Evolutionary conservation across 2,113 vertebrate species (phyloP).

Genomic region (Lanius ludovicianus): DNA sequence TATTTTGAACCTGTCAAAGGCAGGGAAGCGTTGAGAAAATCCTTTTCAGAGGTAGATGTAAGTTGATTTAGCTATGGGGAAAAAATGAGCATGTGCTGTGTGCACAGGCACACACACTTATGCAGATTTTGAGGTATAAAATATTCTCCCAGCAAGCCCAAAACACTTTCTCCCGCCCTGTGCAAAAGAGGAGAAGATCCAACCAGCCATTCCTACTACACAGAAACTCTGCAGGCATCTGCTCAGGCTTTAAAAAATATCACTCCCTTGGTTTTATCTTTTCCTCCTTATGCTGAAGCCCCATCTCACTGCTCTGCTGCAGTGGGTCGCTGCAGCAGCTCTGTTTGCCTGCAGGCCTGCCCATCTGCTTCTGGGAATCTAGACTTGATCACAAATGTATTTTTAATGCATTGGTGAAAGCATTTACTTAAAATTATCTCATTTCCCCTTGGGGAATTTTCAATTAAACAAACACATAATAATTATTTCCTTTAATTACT

Average conservation of each 20-base stretch:
- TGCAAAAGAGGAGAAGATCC: background rate
- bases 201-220: background rate
- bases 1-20: background rate
- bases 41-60: background rate
- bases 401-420: slow-evolving; percentile 42
- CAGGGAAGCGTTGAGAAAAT: background rate
- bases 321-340: background rate
- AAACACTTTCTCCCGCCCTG: background rate
- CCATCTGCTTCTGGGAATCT: slow-evolving; percentile 46
- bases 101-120: background rate
- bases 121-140: background rate
- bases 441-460: slow-evolving; percentile 5
- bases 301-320: background rate
- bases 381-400: slow-evolving; percentile 40
- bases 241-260: background rate
- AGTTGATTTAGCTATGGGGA: background rate
- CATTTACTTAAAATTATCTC: slow-evolving; percentile 41
- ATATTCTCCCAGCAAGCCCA: background rate
- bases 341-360: slow-evolving; percentile 23
- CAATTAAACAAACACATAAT: slow-evolving; percentile 61
- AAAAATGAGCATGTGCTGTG: background rate
- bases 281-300: background rate
- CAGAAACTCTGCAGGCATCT: background rate
- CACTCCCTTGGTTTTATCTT: background rate
- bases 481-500: slow-evolving; percentile 68